phyloP scores from a whole-genome alignment of 2,113 vertebrate species.

The Urocitellus parryii region DNA sequence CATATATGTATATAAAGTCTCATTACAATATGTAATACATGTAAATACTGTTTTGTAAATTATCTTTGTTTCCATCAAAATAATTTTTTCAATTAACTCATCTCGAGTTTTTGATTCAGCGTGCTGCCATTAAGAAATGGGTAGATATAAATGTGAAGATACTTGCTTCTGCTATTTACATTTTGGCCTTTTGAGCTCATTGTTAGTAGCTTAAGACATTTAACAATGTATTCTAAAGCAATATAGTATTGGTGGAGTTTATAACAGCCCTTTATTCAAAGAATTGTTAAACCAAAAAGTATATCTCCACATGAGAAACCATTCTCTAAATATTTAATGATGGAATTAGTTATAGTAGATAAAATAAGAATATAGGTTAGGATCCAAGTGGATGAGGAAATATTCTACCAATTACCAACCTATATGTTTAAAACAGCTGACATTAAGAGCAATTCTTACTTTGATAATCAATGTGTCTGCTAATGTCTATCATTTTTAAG shows the following conservation, averaged over 20 bases:
- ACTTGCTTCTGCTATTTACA: conserved; percentile 81
- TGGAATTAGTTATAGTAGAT: conserved; percentile 83
- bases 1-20: no score
- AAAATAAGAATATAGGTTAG: conserved; percentile 57
- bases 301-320: conserved; percentile 82
- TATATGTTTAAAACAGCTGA: background rate
- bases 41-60: background rate
- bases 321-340: conserved; percentile 84
- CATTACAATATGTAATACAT: background rate
- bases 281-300: conserved; percentile 86
- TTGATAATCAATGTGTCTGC: background rate
- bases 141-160: conserved; percentile 87
- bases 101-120: background rate
- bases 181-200: conserved; percentile 73
- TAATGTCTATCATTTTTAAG: background rate
- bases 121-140: background rate
- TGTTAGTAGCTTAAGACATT: conserved; percentile 89
- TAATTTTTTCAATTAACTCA: background rate
- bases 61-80: background rate
- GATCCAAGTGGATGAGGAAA: conserved; percentile 4
- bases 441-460: background rate
- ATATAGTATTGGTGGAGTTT: conserved; percentile 88
- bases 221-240: conserved; percentile 89
- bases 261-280: conserved; percentile 83
- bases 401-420: background rate